Evolutionary conservation across 2,888 invertebrate genomes (phyloP), one percentile per base, ranked within the genome.

Genomic region (Drosophila gaucha): DNA sequence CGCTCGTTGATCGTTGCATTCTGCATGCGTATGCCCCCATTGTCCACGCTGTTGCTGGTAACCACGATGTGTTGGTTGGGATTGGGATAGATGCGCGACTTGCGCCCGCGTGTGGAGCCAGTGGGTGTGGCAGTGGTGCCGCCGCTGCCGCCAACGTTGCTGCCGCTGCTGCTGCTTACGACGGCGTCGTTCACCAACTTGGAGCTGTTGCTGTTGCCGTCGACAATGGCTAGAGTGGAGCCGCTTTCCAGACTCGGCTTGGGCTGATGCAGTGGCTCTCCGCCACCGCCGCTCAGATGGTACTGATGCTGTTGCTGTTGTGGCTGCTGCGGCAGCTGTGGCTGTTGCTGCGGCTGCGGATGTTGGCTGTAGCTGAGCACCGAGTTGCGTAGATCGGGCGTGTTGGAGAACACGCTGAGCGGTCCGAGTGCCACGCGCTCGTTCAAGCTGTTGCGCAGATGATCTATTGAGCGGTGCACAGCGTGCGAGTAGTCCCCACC

Each of bases 381-480:
- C 1, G 91, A 91, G 47, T 84, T 87, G 44, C 91, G 85, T 41
- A 91, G 55, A 73, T 91, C 91, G 10, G 91, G 87, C 20, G 90
- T 87, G 59, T 91, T 91, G 2, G 92, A 90, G 73, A 91, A 91
- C 2, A 92, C 91, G 70, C 91, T 91, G 14, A 91, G 73, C 3
- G 91, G 91, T 95, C 96, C 91, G 16, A 92, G 77, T 2, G 91
- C 89, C 73, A 97, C 92, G n/a, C 92, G 90, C 51, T 92, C 94
- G 30, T 94, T 94, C 80, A 94, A 92, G 35, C 94, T 94, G 66
- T 91, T 91, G 76, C 94, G 92, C 75, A 94, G 90, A 82, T 94
- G 94, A 75, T 94, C 94, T 90, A 94, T 94, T 74, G 94, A 94
- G 80, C 94, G 93, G 88, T 94, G 94, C 85, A 94, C 94, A 71